Conservation (phyloP, 2,113 vertebrate species). For the Turdus rufiventris region DNA sequence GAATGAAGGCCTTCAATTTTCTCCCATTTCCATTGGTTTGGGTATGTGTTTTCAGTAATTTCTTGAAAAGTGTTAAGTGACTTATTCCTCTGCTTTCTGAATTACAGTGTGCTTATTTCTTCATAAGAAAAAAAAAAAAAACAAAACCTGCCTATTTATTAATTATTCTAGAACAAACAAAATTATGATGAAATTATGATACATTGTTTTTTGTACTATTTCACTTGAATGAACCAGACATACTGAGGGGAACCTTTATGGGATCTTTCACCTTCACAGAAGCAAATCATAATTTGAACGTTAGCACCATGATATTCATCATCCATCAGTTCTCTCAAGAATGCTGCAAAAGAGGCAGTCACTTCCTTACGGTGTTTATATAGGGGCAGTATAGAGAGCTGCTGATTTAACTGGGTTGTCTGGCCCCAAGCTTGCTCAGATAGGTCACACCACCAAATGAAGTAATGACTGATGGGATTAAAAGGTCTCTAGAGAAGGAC, state of each 20-base stretch:
- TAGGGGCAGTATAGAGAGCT: background rate
- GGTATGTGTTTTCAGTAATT: background rate
- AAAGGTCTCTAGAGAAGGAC: background rate
- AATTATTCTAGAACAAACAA: background rate
- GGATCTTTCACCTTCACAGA: background rate
- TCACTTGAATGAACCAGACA: background rate
- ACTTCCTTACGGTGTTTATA: background rate
- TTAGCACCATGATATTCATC: background rate
- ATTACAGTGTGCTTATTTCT: background rate
- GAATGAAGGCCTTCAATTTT: background rate
- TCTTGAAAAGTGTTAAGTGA: background rate
- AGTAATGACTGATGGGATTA: background rate
- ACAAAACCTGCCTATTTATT: background rate
- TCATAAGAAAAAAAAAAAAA: background rate
- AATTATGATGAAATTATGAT: background rate
- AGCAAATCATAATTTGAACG: background rate
- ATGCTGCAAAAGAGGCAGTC: background rate
- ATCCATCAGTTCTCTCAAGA: background rate
- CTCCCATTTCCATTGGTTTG: background rate
- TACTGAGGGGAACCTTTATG: background rate
- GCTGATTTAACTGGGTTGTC: background rate
- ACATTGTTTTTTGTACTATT: background rate
- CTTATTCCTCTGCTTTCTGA: background rate
- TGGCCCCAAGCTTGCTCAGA: background rate
- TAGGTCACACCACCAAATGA: background rate